Evolutionary conservation across 2,888 invertebrate species (phyloP).

Genomic region (Timema cristinae): DNA sequence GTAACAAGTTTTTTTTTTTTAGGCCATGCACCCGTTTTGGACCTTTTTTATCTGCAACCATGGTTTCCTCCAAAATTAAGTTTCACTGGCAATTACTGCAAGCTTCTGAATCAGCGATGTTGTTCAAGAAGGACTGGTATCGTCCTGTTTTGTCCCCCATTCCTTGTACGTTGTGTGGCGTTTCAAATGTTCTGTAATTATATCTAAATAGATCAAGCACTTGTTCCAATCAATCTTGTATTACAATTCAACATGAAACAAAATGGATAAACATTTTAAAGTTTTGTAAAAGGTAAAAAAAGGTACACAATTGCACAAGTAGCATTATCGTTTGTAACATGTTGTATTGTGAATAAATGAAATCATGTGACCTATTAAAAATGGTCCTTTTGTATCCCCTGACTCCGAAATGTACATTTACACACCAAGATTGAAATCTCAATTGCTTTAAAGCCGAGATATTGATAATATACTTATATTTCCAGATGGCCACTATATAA

Average conservation of each 20-base stretch:
- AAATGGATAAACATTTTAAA: neutral
- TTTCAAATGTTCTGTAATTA: conserved; percentile 6
- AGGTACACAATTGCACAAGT: no score
- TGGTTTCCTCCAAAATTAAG: neutral
- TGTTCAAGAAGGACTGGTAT: neutral
- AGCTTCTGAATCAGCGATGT: no score
- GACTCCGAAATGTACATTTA: conserved; percentile 6
- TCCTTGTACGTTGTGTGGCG: neutral
- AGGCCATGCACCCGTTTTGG: no score
- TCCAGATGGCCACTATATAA: neutral
- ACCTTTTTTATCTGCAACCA: neutral
- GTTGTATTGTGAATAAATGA: neutral
- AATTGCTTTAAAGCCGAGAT: neutral
- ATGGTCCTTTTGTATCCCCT: neutral
- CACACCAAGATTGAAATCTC: neutral
- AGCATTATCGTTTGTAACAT: no score
- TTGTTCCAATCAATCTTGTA: conserved; percentile 11
- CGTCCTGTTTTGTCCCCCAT: neutral
- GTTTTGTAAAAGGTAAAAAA: no score
- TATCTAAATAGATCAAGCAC: neutral
- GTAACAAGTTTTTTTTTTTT: no score
- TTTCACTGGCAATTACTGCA: no score
- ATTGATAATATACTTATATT: conserved; percentile 12
- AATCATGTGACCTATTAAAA: neutral
- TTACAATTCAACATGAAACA: conserved; percentile 8